Conservation (phyloP, 2,888 invertebrate species). For the Mythimna lalbum region DNA sequence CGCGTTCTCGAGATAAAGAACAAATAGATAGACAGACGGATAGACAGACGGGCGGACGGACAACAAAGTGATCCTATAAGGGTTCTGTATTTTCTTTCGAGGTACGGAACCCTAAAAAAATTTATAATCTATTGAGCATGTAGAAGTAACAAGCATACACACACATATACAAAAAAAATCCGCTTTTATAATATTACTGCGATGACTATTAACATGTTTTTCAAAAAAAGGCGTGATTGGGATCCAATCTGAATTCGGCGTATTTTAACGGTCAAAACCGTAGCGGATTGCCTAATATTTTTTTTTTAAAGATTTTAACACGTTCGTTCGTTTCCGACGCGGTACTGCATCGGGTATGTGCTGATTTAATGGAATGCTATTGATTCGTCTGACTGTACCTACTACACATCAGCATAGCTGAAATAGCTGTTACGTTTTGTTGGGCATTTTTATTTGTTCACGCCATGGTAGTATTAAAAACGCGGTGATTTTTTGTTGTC, state of each 20-base stretch:
- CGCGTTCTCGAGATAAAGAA: no score
- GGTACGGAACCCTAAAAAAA: no score
- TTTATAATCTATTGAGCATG: no score
- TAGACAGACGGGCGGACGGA: no score
- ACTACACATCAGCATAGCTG: not conserved
- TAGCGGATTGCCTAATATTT: not conserved
- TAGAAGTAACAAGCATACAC: no score
- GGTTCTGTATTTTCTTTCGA: no score
- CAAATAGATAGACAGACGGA: no score
- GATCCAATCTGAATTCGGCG: slow-evolving; percentile 29
- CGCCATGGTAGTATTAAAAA: not conserved
- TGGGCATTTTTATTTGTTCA: not conserved
- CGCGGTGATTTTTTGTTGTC: not conserved
- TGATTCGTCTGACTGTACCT: slow-evolving; percentile 60
- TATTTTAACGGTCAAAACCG: slow-evolving; percentile 34
- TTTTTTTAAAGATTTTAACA: slow-evolving; percentile 18
- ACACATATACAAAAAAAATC: no score
- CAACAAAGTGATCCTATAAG: no score
- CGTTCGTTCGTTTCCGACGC: slow-evolving; percentile 26
- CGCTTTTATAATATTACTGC: no score
- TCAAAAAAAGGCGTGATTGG: slow-evolving; percentile 22
- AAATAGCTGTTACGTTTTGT: slow-evolving; percentile 8
- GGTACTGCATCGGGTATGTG: slow-evolving; percentile 28
- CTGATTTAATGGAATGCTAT: slow-evolving; percentile 62
- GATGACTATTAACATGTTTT: not conserved